phyloP scores from a whole-genome alignment of 2,797 vertebrate genomes.

The Potorous gilbertii region DNA sequence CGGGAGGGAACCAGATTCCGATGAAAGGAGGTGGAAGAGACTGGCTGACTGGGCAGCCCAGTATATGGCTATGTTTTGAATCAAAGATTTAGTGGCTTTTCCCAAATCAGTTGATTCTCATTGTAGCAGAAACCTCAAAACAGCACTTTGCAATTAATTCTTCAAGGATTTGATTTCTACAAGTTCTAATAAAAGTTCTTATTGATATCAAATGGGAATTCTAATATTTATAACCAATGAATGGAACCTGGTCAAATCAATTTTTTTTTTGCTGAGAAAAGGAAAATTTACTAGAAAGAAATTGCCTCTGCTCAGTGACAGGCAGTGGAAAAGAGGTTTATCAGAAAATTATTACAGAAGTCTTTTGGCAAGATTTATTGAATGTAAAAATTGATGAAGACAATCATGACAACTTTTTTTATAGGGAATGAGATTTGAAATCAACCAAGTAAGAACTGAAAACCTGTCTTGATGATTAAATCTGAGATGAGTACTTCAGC shows the following conservation, averaged over 20 bases:
- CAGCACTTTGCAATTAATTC: not conserved
- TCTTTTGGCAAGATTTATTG: not conserved
- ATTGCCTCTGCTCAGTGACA: not conserved
- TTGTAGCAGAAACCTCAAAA: not conserved
- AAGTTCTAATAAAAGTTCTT: not conserved
- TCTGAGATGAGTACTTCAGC: not conserved
- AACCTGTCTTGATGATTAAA: not conserved
- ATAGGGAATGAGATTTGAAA: slow-evolving; percentile 30
- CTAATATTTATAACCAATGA: not conserved
- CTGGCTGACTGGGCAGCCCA: not conserved
- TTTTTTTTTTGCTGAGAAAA: slow-evolving; percentile 21
- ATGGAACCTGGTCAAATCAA: not conserved
- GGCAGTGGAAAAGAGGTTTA: slow-evolving; percentile 10
- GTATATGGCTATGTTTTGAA: not conserved
- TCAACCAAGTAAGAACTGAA: slow-evolving; percentile 24
- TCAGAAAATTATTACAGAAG: slow-evolving; percentile 1
- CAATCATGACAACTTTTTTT: slow-evolving; percentile 10
- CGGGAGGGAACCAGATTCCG: not conserved
- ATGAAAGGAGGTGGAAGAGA: not conserved
- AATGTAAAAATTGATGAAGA: not conserved
- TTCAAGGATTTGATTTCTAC: not conserved
- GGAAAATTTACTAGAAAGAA: slow-evolving; percentile 40
- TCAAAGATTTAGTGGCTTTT: not conserved
- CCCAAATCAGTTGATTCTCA: not conserved
- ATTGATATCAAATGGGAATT: not conserved